These are phyloP conservation scores for Trichacis sp. DNA, from an alignment of 2,888 invertebrate genomes.

Conservation along the genomic window DNA sequence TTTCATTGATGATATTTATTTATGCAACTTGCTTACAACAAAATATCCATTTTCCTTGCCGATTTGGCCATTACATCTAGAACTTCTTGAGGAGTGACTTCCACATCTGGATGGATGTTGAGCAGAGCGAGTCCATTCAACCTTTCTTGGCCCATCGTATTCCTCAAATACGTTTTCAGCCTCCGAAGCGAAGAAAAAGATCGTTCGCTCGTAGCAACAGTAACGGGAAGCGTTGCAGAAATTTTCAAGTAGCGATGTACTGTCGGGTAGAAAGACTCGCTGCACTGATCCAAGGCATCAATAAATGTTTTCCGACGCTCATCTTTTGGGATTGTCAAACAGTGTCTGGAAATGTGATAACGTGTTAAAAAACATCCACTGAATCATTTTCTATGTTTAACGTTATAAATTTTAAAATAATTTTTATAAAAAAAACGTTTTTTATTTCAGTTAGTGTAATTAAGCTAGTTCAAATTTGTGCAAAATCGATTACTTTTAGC, in stretches of 20 bases:
- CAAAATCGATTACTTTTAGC: too few relatives aligned
- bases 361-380: too few relatives aligned
- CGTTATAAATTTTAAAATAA: neutral
- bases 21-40: too few relatives aligned
- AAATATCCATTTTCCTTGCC: too few relatives aligned
- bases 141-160: constrained; percentile 36
- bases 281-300: constrained; percentile 1
- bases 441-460: neutral
- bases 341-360: too few relatives aligned
- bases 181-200: constrained; percentile 40
- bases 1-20: too few relatives aligned
- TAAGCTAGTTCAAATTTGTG: too few relatives aligned
- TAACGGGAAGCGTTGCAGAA: constrained; percentile 4
- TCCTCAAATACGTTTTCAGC: constrained; percentile 45
- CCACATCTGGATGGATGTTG: constrained; percentile 15
- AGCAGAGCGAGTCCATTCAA: constrained; percentile 25
- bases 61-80: constrained; percentile 6
- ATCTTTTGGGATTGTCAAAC: neutral
- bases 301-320: constrained; percentile 2
- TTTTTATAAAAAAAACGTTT: neutral
- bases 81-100: constrained; percentile 3
- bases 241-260: neutral
- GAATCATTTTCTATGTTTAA: too few relatives aligned
- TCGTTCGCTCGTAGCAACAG: constrained; percentile 21
- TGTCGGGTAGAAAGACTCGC: neutral